A percentile compares a stretch with the other conserved stretches of the same genome.
phyloP scores from a whole-genome alignment of 2,113 vertebrate genomes.

The Scortum barcoo region DNA sequence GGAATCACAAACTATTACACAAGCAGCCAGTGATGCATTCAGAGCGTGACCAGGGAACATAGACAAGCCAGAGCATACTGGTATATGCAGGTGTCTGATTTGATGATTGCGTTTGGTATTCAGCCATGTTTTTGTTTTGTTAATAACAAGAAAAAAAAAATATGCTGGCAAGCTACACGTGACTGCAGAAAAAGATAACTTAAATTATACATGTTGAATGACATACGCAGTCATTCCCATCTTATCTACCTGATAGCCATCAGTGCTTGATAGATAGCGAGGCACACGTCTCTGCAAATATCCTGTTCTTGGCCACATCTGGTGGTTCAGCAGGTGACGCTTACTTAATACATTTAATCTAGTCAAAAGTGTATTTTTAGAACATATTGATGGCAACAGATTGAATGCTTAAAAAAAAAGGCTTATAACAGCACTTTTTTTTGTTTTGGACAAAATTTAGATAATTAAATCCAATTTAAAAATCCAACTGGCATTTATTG shows the following conservation, averaged over 20 bases:
- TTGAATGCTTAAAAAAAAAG: not conserved
- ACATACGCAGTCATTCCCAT: not conserved
- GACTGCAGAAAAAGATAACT: slow-evolving; percentile 3
- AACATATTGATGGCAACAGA: not conserved
- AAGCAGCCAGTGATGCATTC: not conserved
- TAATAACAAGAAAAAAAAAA: not conserved
- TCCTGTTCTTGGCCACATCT: not conserved
- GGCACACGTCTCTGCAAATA: not conserved
- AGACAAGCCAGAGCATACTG: not conserved
- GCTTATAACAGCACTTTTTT: not conserved
- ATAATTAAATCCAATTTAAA: too few relatives aligned
- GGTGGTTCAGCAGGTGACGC: not conserved
- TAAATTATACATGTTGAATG: not conserved
- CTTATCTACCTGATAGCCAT: slow-evolving; percentile 31
- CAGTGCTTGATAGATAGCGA: not conserved
- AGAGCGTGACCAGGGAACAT: not conserved
- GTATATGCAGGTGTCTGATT: slow-evolving; percentile 11
- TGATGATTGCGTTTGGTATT: not conserved
- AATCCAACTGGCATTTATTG: not conserved
- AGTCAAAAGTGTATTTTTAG: not conserved
- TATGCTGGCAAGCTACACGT: not conserved
- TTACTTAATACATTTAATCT: not conserved
- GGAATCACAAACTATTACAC: not conserved
- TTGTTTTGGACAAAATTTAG: not conserved
- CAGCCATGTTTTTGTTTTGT: not conserved